Conservation (phyloP, 2,113 vertebrate species). For the Marmota monax region DNA sequence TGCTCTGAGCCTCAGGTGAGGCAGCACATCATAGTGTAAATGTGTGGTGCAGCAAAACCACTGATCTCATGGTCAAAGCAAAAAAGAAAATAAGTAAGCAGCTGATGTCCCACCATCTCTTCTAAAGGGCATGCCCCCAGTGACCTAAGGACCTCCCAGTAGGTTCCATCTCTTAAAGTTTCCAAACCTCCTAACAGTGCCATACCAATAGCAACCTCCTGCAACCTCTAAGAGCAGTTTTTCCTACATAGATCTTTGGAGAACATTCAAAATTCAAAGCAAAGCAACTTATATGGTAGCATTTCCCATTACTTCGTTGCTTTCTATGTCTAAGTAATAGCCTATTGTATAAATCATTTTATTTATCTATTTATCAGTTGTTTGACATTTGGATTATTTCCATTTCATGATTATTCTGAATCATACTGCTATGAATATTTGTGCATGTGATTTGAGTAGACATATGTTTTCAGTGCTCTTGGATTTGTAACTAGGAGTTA, state of each 20-base stretch:
- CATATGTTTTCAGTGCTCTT: background rate
- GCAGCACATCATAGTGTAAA: too few relatives aligned
- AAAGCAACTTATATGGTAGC: background rate
- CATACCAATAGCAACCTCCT: background rate
- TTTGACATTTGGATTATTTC: background rate
- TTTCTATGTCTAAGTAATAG: background rate
- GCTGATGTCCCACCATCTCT: background rate
- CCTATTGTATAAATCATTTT: background rate
- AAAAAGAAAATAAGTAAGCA: background rate
- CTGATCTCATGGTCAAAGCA: background rate
- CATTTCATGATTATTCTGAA: background rate
- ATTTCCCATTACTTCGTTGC: background rate
- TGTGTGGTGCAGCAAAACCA: background rate
- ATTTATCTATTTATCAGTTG: background rate
- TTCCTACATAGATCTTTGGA: background rate
- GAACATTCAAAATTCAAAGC: background rate
- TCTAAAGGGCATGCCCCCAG: background rate
- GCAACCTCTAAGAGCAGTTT: background rate
- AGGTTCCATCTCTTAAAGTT: background rate
- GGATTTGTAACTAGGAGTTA: background rate
- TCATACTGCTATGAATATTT: background rate
- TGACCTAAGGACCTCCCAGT: background rate
- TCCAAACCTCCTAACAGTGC: background rate
- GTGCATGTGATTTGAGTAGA: background rate
- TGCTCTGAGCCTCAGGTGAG: background rate